Evolutionary conservation across 2,797 vertebrate species (phyloP).

Genomic region (Neomorphus geoffroyi): DNA sequence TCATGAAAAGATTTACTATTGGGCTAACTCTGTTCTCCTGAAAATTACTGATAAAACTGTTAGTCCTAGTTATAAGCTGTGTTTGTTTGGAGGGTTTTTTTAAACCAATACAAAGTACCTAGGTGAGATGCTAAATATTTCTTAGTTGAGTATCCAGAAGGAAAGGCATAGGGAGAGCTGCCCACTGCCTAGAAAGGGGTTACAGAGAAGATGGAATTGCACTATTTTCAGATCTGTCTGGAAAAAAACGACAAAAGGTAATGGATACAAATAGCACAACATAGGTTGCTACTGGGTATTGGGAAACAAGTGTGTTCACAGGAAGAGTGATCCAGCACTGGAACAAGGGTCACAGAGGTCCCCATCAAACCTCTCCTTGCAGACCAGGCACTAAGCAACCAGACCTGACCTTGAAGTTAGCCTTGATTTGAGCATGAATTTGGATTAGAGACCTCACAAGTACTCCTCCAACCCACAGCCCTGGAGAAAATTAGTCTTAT

Average conservation of each 20-base stretch:
- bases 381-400: not conserved
- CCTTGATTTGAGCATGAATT: not conserved
- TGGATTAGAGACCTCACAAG: not conserved
- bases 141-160: not conserved
- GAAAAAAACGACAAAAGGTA: not conserved
- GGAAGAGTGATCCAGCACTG: not conserved
- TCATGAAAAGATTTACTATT: constrained; percentile 31
- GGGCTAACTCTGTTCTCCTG: not conserved
- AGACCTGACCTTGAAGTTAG: not conserved
- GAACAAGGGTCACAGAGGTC: not conserved
- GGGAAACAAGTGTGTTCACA: not conserved
- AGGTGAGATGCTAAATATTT: not conserved
- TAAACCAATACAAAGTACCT: not conserved
- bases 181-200: not conserved
- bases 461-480: not conserved
- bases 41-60: constrained; percentile 30
- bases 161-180: not conserved
- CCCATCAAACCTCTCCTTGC: not conserved
- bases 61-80: not conserved
- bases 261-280: not conserved
- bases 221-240: not conserved
- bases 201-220: not conserved
- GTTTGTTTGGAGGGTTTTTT: not conserved
- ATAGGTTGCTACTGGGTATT: not conserved
- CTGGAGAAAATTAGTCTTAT: not conserved